These are phyloP conservation scores for Dendrophyllia cribrosa DNA, from an alignment of 64 coral and sea anemone genomes.

Conservation along the genomic window DNA sequence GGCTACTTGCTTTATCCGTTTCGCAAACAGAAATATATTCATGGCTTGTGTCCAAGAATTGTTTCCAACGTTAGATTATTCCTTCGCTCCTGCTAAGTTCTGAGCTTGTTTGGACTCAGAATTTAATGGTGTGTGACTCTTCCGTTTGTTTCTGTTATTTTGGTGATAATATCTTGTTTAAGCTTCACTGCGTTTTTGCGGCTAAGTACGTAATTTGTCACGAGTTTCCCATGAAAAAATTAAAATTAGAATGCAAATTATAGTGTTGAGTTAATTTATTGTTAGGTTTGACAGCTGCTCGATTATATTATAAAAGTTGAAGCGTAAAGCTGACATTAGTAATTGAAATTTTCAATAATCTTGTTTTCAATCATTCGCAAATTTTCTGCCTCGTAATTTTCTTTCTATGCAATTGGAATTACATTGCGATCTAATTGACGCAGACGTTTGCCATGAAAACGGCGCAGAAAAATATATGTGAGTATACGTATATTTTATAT, in stretches of 20 bases:
- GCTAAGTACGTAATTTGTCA: background rate
- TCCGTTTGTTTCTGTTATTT: background rate
- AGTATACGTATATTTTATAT: no score
- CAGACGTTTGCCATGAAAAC: no score
- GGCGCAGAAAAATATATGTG: no score
- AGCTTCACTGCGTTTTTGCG: conserved; percentile 10
- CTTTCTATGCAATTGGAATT: no score
- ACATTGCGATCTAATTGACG: no score
- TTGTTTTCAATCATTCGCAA: no score
- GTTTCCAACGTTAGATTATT: background rate
- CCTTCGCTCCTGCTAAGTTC: background rate
- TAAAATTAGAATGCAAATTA: conserved; percentile 4
- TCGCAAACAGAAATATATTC: background rate
- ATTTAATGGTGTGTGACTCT: background rate
- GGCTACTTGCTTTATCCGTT: background rate
- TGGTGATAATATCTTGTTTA: background rate
- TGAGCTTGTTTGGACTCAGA: background rate
- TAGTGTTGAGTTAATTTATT: background rate
- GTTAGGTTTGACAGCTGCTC: background rate
- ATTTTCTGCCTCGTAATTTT: no score
- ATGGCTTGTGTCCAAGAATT: background rate
- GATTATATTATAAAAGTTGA: background rate
- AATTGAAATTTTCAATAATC: no score
- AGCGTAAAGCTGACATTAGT: background rate
- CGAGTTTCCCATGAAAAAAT: background rate